Base-by-base conservation (phyloP, 2,113 vertebrate species). In the Alethe diademata region DNA sequence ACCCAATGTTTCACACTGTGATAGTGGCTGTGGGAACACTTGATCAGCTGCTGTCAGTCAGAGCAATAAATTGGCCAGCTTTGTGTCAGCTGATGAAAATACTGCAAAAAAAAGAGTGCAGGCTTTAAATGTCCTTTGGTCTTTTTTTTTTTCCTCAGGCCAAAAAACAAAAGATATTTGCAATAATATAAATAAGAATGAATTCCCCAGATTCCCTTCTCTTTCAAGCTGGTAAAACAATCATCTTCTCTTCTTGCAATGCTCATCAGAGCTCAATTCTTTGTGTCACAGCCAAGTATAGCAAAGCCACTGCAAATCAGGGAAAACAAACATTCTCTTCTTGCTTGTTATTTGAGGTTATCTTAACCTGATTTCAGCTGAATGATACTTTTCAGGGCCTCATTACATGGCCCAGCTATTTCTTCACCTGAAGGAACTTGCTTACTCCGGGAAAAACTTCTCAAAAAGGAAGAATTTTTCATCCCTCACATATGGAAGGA, bases 41-140 rank as follows among this genome's bases (percentile, higher is more conserved):
- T 97, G 95, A 96, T 96, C 94, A 94, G 86, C 94, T 96, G 94
- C 93, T 96, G 94, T 95, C 96, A 96, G 91, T 95, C 92, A 94
- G 90, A 90, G 93, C 93, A 92, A 96, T 95, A 96, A 95, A 97
- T 96, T 96, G 94, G 92, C 92, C 88, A 61, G 94, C 82, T 90
- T 96, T 94, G 88, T 84, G 64, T 96, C 95, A 96, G 88, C 82
- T 90, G 94, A 96, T 74, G 85, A 94, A 96, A 97, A 94, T 60
- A 48, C 92, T 94, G 45, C 54, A 86, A 76, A 78, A 93, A 93
- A 93, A 93, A 94, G n/a, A 90, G 69, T 75, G 40, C n/a, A 84
- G 82, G 75, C 65, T 93, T 92, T 90, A 90, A 95, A 93, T 92
- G 60, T 88, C 75, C 60, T 93, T 95, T 90, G 56, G 82, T 80